These are phyloP conservation scores for Tetramorium alpestre DNA, from an alignment of 1,140 invertebrate species.

Conservation along the genomic window DNA sequence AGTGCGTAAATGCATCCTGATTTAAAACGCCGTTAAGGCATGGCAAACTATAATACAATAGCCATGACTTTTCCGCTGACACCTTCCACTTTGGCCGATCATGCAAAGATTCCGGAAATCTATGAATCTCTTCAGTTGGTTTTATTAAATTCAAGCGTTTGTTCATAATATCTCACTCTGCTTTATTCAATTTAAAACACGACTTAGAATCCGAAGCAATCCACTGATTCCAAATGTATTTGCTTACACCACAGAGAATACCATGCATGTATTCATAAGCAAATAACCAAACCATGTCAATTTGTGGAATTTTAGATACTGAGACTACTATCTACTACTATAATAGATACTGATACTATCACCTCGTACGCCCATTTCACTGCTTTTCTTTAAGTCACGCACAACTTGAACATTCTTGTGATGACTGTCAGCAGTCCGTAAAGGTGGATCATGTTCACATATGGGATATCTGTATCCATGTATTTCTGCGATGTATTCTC, in stretches of 20 bases:
- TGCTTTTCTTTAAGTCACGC: constrained; percentile 12
- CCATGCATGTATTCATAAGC: constrained; percentile 28
- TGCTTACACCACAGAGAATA: constrained; percentile 27
- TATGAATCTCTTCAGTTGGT: constrained; percentile 15
- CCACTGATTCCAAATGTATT: constrained; percentile 23
- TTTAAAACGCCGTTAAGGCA: constrained; percentile 20
- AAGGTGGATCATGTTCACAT: constrained; percentile 5
- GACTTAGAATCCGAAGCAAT: constrained; percentile 7
- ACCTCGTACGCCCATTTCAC: constrained; percentile 10
- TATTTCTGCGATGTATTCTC: not conserved
- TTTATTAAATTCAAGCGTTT: constrained; percentile 20
- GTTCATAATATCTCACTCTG: not conserved
- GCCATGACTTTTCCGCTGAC: constrained; percentile 8
- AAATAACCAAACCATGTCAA: constrained; percentile 27
- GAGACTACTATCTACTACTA: not conserved
- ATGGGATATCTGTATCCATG: constrained; percentile 23
- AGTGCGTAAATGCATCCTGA: constrained; percentile 25
- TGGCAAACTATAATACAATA: constrained; percentile 20
- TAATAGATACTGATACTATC: not conserved
- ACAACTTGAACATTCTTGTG: constrained; percentile 13
- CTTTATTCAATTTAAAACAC: constrained; percentile 22
- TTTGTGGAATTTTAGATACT: constrained; percentile 30
- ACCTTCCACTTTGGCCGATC: constrained; percentile 8
- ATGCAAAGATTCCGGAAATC: constrained; percentile 8
- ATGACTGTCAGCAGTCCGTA: constrained; percentile 3